Base-by-base conservation (phyloP, 2,888 invertebrate genomes). In the Conchocele bisecta region DNA sequence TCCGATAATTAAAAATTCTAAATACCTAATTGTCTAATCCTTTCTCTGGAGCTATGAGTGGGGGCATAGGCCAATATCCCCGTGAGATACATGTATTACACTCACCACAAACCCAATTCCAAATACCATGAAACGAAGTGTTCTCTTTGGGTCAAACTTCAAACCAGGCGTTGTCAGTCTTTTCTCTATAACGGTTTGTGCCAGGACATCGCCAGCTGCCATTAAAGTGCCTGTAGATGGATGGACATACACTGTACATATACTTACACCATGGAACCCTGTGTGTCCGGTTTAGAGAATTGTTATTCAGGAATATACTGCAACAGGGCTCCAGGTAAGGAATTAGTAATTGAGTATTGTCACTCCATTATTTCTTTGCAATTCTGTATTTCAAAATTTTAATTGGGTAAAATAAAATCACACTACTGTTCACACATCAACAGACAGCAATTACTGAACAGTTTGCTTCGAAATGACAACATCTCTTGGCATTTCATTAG, bases 81-180 rank as follows among this genome's bases (percentile, higher is more conserved):
- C 11, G 6, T 6, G 13, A 33, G 13, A 7, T 9, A 7, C 7
- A 46, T 44, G 28, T 20, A 35, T n/a, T n/a, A n/a, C n/a, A 67
- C 74, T 69, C 69, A 74, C 74, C 22, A 56, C 74, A 31, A 68
- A 56, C 29, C 59, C 68, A 13, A 56, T 48, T 20, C 75, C 75
- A 59, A 75, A 75, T 24, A 66, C 46, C n/a, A 61, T 26, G 53
- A 75, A 75, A 24, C 75, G 58, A n/a, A 66, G 54, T 13, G 75
- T 63, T n/a, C 75, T 41, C 50, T 63, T 70, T 20, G 33, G 17
- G 48, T 75, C 69, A 63, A 67, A 75, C 6, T 63, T 37, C 24
- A 29, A 29, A 3, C 28, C 28, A 48, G 48, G 48, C 11, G 58
- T 46, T 44, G 59, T 50, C 24, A 35, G 13, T 28, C 59, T 44